A percentile compares a stretch with the other conserved stretches of the same genome.
These are phyloP conservation scores for Allolobophora icterica DNA, from an alignment of 2,888 invertebrate species.

Conservation along the genomic window DNA sequence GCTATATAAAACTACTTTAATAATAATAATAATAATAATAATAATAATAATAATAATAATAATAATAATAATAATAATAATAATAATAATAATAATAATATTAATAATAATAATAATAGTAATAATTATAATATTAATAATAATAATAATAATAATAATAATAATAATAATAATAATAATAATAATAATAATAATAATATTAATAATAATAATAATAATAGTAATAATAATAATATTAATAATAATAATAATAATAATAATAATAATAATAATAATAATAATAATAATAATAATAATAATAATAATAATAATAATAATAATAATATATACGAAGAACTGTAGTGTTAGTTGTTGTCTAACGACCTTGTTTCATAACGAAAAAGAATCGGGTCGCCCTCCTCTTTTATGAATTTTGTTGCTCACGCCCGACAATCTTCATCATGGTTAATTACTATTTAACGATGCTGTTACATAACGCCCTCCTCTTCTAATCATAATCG, in stretches of 20 bases:
- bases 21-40: neutral
- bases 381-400: no score
- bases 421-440: no score
- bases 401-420: no score
- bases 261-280: conserved; percentile 1
- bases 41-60: neutral
- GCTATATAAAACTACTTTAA: no score
- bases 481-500: no score
- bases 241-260: neutral
- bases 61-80: neutral
- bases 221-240: neutral
- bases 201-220: neutral
- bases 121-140: neutral
- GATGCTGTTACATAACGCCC: no score
- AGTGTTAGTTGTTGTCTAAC: no score
- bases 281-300: neutral
- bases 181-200: neutral
- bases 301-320: neutral
- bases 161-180: neutral
- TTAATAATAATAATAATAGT: neutral
- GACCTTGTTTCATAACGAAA: no score
- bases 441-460: no score
- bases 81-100: neutral
- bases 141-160: neutral
- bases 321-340: neutral